phyloP scores from a whole-genome alignment of 2,797 vertebrate species.

The Sebastes dallii region DNA sequence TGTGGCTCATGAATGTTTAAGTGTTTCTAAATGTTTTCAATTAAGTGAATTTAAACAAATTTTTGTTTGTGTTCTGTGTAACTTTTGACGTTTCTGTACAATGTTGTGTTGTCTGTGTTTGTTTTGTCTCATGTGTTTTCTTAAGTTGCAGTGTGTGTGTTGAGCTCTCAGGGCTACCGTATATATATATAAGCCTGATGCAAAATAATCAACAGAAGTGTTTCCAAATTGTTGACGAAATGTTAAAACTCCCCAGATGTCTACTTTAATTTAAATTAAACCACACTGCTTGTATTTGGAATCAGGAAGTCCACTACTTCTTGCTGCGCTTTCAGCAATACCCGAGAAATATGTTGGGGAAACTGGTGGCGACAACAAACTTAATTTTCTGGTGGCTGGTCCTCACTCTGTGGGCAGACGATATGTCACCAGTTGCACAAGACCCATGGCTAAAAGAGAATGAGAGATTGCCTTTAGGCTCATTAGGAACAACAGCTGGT shows the following conservation, averaged over 20 bases:
- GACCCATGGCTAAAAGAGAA: slow-evolving; percentile 69
- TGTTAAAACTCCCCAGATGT: slow-evolving; percentile 2
- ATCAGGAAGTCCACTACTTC: neutral
- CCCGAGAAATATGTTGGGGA: slow-evolving; percentile 5
- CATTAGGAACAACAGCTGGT: slow-evolving; percentile 88
- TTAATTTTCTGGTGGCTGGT: slow-evolving; percentile 47
- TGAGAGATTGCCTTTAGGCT: slow-evolving; percentile 83
- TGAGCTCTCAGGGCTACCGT: neutral
- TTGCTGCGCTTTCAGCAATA: slow-evolving; percentile 4
- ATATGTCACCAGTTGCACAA: slow-evolving; percentile 74
- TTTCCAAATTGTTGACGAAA: neutral
- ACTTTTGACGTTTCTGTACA: neutral
- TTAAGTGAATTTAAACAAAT: neutral
- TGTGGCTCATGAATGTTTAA: neutral
- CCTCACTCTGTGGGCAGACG: slow-evolving; percentile 52
- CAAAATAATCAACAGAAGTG: neutral
- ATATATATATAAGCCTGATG: neutral
- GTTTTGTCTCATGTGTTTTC: neutral
- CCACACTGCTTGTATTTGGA: neutral
- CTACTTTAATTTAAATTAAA: slow-evolving; percentile 22
- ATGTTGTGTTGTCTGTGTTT: neutral
- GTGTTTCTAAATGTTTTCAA: neutral
- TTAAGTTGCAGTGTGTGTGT: neutral
- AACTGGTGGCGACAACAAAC: slow-evolving; percentile 24
- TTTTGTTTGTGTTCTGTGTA: neutral